Conservation (phyloP, 2,113 vertebrate species). For the Polypterus bichir region DNA sequence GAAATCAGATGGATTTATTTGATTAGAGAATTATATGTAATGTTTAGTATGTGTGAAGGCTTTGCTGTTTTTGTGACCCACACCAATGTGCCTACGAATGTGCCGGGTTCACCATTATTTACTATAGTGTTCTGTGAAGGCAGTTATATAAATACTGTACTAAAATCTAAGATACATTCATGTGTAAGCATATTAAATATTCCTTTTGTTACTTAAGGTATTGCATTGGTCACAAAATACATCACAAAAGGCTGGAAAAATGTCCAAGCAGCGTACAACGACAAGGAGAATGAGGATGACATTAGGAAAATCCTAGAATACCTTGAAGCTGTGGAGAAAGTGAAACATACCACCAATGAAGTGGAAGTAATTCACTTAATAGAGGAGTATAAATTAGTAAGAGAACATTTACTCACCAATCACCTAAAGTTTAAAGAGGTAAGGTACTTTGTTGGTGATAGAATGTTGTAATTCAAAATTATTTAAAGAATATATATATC, state of each 20-base stretch:
- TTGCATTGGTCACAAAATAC: conserved; percentile 79
- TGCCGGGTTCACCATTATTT: too few relatives aligned
- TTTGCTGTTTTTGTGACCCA: too few relatives aligned
- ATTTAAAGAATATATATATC: too few relatives aligned
- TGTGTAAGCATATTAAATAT: background rate
- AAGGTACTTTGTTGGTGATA: conserved; percentile 18
- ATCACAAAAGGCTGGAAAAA: conserved; percentile 90
- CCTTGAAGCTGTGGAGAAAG: conserved; percentile 79
- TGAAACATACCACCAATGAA: conserved; percentile 74
- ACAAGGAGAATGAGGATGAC: conserved; percentile 67
- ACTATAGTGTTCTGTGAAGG: too few relatives aligned
- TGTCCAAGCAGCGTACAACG: conserved; percentile 64
- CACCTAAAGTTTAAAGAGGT: conserved; percentile 84
- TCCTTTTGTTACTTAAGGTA: conserved; percentile 49
- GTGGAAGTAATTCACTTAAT: conserved; percentile 75
- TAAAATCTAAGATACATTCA: too few relatives aligned
- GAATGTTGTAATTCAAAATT: background rate
- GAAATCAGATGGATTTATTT: too few relatives aligned
- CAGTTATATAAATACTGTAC: too few relatives aligned
- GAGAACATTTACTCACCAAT: conserved; percentile 74
- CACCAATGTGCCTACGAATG: too few relatives aligned
- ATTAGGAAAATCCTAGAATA: conserved; percentile 67
- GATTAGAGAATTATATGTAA: too few relatives aligned
- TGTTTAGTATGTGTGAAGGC: too few relatives aligned
- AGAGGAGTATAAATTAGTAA: conserved; percentile 73